Conservation (phyloP, 2,113 vertebrate genomes). For the cattle (Bos taurus) region DNA sequence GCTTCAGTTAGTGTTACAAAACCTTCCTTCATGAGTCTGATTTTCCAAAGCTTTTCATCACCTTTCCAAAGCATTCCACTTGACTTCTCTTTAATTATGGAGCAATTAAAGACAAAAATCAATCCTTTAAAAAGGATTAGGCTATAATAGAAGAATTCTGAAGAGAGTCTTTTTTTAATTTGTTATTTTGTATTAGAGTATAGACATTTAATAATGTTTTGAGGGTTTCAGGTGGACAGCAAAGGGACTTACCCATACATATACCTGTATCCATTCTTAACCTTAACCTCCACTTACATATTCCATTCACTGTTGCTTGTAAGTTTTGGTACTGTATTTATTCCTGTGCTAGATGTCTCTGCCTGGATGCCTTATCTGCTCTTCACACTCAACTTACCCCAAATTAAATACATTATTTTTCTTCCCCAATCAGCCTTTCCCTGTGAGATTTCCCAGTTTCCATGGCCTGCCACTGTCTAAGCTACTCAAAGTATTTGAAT, state of each 20-base stretch:
- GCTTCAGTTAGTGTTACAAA: background rate
- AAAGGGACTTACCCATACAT: background rate
- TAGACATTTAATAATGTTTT: background rate
- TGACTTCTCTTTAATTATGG: background rate
- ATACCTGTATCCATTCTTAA: background rate
- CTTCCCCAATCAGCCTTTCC: background rate
- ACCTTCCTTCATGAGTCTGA: background rate
- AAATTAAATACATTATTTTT: background rate
- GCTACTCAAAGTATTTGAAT: background rate
- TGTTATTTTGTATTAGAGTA: background rate
- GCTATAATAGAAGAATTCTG: background rate
- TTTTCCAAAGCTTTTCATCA: background rate
- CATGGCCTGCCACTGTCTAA: background rate
- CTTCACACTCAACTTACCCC: background rate
- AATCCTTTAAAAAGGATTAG: background rate
- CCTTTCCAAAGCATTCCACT: background rate
- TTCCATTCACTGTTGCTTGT: background rate
- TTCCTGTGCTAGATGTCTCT: background rate
- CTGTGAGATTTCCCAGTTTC: background rate
- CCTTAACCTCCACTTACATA: background rate
- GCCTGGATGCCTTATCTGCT: background rate
- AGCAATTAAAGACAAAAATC: background rate
- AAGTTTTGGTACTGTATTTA: too few relatives aligned
- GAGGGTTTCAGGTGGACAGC: background rate
- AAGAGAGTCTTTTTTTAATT: background rate